Evolutionary conservation across 2,113 vertebrate genomes (phyloP), one percentile per base, ranked within the genome.

Genomic region (Silurus glanis): DNA sequence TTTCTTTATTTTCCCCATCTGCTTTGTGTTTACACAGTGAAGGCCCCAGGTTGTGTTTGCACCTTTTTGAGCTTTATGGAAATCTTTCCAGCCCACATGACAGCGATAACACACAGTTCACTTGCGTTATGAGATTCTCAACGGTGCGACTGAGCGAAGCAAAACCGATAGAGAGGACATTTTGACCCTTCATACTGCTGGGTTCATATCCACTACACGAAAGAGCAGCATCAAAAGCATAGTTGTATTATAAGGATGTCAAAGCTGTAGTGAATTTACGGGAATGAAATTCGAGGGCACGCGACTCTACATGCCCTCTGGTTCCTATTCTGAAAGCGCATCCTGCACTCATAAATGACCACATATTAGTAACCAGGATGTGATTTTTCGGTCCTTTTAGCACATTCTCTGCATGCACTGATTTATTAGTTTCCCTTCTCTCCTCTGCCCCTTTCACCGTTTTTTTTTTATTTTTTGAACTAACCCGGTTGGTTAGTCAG

Each of bases 21-120:
- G 59, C 51, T 71, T 58, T 62, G 23, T 78, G 80, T 85, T 85
- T 84, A 79, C 85, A 59, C 72, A 86, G 45, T 49, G 55, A 67
- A 83, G 58, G 80, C 37, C n/a, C 53, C 55, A 19, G 67, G 13
- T 83, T 83, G n/a, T 85, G 10, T 67, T 53, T 59, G 21, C 37
- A 58, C 59, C 79, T 67, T 21, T 28, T n/a, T 12, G 37, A 62
- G 66, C 51, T 86, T 86, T 53, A 49, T 58, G 37, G 28, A 61
- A 62, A 59, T 13, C 37, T 37, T 14, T 58, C 45, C 47, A 28
- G 37, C 9, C 28, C 62, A 59, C 53, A 53, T 78, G 72, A 85
- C 13, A 37, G 8, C 67, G 84, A 86, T 79, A 66, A 69, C 66
- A 79, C 78, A 51, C 53, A 80, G 25, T 45, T 64, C 71, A 21